Base-by-base conservation (phyloP, 2,888 invertebrate genomes). In the Chydorus sphaericus region DNA sequence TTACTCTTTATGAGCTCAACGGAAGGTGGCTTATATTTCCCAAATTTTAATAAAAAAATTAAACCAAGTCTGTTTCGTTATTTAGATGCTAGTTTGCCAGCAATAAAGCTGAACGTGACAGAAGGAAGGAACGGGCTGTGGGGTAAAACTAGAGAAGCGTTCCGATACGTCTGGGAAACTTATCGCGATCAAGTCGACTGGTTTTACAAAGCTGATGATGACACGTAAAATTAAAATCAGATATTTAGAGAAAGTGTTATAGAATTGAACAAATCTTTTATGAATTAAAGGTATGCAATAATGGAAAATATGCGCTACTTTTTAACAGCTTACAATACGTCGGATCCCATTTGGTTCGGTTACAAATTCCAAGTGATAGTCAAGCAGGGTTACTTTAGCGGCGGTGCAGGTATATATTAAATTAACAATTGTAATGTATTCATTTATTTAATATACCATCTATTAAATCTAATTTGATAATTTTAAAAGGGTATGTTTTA, bases 131-230 rank as follows among this genome's bases (percentile, higher is more conserved):
- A 94, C 66, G 81, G 83, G 66, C 75, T 98, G n/a, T 98, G 97
- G 97, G 92, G 83, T 3, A 98, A 98, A 74, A 97, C 97, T 0
- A 94, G 93, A 71, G 87, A 83, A 63, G 93, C 93, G 0, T 93
- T 91, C 68, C 80, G 82, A 64, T 90, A 92, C 66, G 81, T 89
- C 20, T 87, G 90, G 66, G 77, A 87, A 62, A 75, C 92, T 66
- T 82, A 93, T 67, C 73, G 82, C 51, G 77, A 91, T 62, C 79
- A 92, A 55, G 89, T 85, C 1, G 96, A 96, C 70, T 96, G 93
- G 93, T 96, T 98, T 69, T 74, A 96, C 65, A 98, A 98, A 70
- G 96, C 97, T 16, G 97, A 97, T 66, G 97, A 97, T 70, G 96
- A 97, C 67, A 96, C 97, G 76, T 86, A 67, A 77, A 81, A 26